These are phyloP conservation scores for Palythoa grandiflora DNA, from an alignment of 92 coral and sea anemone species.

Conservation along the genomic window DNA sequence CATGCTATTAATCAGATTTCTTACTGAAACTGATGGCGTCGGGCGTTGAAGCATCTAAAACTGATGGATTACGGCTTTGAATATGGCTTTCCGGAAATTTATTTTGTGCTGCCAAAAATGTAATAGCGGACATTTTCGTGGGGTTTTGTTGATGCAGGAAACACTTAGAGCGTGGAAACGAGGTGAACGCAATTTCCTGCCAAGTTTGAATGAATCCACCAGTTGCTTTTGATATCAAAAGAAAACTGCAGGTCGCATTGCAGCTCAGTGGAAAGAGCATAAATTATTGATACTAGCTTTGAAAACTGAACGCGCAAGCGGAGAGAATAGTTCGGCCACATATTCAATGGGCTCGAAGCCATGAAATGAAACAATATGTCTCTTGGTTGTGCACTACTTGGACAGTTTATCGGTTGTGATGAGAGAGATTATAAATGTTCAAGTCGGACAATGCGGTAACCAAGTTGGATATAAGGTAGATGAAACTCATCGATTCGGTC, in stretches of 20 bases:
- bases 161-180: conserved; percentile 65
- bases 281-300: conserved; percentile 23
- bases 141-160: conserved; percentile 64
- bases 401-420: conserved; percentile 57
- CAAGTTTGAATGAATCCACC: conserved; percentile 62
- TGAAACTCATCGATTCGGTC: neutral
- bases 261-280: conserved; percentile 10
- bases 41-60: neutral
- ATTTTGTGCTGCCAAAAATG: neutral
- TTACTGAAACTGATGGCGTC: neutral
- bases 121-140: neutral
- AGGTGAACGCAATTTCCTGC: conserved; percentile 57
- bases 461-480: conserved; percentile 89
- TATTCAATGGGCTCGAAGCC: neutral
- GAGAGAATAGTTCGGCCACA: neutral
- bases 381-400: conserved; percentile 16
- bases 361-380: conserved; percentile 39
- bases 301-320: conserved; percentile 35
- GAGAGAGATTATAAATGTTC: conserved; percentile 90
- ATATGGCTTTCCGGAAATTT: neutral
- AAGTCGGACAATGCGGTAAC: conserved; percentile 95
- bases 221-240: conserved; percentile 55
- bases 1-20: neutral
- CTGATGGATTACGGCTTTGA: neutral
- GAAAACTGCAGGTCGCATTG: conserved; percentile 21